Evolutionary conservation across 1,140 invertebrate species (phyloP).

Genomic region (Chlorops oryzae): DNA sequence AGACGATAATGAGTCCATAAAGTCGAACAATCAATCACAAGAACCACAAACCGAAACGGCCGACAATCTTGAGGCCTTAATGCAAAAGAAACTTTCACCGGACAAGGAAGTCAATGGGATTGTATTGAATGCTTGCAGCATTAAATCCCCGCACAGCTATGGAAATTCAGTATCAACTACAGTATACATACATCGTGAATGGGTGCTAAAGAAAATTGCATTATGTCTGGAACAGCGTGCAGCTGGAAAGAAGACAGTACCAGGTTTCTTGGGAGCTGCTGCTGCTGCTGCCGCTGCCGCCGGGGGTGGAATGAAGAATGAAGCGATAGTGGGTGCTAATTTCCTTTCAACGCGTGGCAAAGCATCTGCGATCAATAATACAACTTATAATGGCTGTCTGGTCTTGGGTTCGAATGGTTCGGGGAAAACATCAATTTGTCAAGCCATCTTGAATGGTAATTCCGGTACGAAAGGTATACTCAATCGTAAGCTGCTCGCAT

Average conservation of each 20-base stretch:
- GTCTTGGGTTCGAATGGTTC: slow-evolving; percentile 58
- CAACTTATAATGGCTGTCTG: slow-evolving; percentile 43
- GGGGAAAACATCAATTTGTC: slow-evolving; percentile 76
- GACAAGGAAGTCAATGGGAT: slow-evolving; percentile 44
- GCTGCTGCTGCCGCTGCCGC: slow-evolving; percentile 10
- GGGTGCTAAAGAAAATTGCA: slow-evolving; percentile 90
- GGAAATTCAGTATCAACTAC: too few species aligned
- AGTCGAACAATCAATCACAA: slow-evolving; percentile 27
- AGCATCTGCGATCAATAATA: slow-evolving; percentile 36
- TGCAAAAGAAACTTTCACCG: slow-evolving; percentile 42
- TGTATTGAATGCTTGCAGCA: slow-evolving; percentile 15
- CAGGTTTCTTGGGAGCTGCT: slow-evolving; percentile 25
- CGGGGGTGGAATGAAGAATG: slow-evolving; percentile 3
- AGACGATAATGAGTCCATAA: slow-evolving; percentile 18
- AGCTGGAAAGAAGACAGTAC: slow-evolving; percentile 42
- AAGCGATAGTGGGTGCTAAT: slow-evolving; percentile 3
- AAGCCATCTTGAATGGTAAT: slow-evolving; percentile 46
- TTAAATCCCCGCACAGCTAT: background rate
- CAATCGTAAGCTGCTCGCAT: slow-evolving; percentile 68
- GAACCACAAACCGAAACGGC: slow-evolving; percentile 25
- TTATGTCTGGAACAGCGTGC: slow-evolving; percentile 81
- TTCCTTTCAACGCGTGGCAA: slow-evolving; percentile 36
- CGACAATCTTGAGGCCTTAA: slow-evolving; percentile 38
- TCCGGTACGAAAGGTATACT: slow-evolving; percentile 51
- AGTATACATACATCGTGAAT: slow-evolving; percentile 62